Conservation (phyloP, 2,888 invertebrate genomes). For the Diachrysia chrysitis region DNA sequence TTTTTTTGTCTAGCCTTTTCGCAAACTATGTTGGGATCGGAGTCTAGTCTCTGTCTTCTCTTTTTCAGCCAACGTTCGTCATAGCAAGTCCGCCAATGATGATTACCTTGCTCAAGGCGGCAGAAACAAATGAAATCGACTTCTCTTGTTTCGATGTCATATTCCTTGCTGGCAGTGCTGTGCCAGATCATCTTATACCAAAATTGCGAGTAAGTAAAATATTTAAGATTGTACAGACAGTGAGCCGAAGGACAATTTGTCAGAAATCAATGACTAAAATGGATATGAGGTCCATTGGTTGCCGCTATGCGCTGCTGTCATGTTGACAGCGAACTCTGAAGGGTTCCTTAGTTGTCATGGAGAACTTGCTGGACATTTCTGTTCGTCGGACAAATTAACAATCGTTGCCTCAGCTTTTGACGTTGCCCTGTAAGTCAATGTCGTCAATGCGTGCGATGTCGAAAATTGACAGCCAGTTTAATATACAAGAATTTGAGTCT, state of each 20-base stretch:
- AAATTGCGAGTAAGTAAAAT: background rate
- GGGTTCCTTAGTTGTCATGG: background rate
- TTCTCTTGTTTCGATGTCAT: background rate
- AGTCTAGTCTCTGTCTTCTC: too few relatives aligned
- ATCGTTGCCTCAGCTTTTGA: too few relatives aligned
- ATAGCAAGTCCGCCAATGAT: background rate
- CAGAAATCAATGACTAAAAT: background rate
- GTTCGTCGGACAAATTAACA: too few relatives aligned
- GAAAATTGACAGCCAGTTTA: too few relatives aligned
- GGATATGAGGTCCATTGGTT: too few relatives aligned
- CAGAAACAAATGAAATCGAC: background rate
- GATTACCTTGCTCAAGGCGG: background rate
- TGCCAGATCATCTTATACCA: background rate
- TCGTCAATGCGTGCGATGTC: too few relatives aligned
- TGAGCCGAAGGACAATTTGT: background rate
- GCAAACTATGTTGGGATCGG: background rate
- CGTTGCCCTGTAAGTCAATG: too few relatives aligned
- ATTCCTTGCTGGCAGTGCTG: background rate
- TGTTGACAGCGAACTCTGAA: background rate
- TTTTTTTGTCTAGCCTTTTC: too few relatives aligned
- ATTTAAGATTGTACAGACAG: background rate
- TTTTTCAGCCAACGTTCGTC: background rate
- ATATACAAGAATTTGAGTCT: too few relatives aligned
- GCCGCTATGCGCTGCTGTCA: too few relatives aligned
- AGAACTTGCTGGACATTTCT: background rate